Conservation (phyloP, 2,888 invertebrate species). For the Globia sparganii region DNA sequence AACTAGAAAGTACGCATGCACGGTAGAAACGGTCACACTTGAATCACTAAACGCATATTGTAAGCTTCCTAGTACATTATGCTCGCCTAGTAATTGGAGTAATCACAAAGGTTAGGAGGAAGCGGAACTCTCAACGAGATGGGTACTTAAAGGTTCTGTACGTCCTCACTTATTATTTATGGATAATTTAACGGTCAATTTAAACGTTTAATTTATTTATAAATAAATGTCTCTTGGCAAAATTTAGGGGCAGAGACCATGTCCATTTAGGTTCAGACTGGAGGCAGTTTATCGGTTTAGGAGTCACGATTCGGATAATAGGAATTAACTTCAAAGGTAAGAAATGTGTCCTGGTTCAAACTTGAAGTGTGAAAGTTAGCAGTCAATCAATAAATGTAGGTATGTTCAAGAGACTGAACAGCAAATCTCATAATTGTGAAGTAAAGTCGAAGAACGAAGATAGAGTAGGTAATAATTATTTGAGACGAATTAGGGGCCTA, state of each 20-base stretch:
- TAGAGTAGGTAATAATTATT: background rate
- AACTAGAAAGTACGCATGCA: conserved; percentile 60
- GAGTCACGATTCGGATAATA: conserved; percentile 28
- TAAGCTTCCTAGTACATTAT: conserved; percentile 68
- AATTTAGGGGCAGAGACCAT: conserved; percentile 39
- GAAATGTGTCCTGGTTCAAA: conserved; percentile 10
- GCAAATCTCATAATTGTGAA: background rate
- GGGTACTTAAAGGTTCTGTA: conserved; percentile 45
- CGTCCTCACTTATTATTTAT: conserved; percentile 47
- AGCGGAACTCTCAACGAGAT: conserved; percentile 60
- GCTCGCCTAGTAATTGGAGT: conserved; percentile 64
- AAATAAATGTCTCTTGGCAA: conserved; percentile 49
- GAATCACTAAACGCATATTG: conserved; percentile 70
- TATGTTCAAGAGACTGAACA: background rate
- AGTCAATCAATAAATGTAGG: background rate
- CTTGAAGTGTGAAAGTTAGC: background rate
- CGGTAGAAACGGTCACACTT: conserved; percentile 67
- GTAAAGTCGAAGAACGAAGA: background rate
- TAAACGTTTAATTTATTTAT: conserved; percentile 34
- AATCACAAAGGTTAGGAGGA: conserved; percentile 62
- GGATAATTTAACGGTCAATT: conserved; percentile 23
- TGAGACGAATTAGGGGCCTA: background rate
- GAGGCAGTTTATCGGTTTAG: conserved; percentile 23
- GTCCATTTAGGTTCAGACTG: conserved; percentile 21
- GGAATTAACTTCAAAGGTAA: conserved; percentile 1